Evolutionary conservation across 2,113 vertebrate genomes (phyloP).

Genomic region (Sylvietta virens): DNA sequence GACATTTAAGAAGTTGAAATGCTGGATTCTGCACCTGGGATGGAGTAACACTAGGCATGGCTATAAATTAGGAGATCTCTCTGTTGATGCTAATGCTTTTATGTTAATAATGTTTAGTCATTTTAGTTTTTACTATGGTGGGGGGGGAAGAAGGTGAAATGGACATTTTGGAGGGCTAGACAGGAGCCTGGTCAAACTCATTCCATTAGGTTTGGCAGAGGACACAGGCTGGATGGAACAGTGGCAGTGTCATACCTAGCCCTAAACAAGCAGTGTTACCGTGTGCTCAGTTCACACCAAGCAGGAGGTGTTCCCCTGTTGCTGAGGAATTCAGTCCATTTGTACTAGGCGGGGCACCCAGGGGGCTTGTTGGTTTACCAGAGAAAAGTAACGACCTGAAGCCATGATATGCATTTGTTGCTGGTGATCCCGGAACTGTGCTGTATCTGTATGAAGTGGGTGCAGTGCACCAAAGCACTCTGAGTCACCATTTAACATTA

Average conservation of each 20-base stretch:
- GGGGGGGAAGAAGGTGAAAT: neutral
- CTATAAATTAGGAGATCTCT: neutral
- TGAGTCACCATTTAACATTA: neutral
- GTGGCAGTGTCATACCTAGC: neutral
- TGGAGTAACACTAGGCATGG: neutral
- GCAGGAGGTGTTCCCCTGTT: neutral
- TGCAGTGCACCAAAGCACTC: neutral
- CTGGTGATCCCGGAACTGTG: neutral
- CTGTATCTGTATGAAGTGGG: neutral
- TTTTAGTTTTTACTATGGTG: neutral
- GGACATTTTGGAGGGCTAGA: neutral
- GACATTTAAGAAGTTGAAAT: neutral
- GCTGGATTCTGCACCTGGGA: neutral
- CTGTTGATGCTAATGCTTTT: neutral
- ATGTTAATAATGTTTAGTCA: neutral
- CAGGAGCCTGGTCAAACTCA: neutral
- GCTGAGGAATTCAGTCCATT: neutral
- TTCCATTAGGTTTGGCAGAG: neutral
- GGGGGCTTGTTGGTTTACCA: neutral
- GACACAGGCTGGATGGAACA: rapidly evolving
- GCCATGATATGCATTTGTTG: neutral
- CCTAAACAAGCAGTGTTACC: neutral
- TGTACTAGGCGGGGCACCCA: neutral
- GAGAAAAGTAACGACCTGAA: neutral
- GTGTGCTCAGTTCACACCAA: rapidly evolving